Evolutionary conservation across 2,888 invertebrate genomes (phyloP).

Genomic region (Apeira syringaria): DNA sequence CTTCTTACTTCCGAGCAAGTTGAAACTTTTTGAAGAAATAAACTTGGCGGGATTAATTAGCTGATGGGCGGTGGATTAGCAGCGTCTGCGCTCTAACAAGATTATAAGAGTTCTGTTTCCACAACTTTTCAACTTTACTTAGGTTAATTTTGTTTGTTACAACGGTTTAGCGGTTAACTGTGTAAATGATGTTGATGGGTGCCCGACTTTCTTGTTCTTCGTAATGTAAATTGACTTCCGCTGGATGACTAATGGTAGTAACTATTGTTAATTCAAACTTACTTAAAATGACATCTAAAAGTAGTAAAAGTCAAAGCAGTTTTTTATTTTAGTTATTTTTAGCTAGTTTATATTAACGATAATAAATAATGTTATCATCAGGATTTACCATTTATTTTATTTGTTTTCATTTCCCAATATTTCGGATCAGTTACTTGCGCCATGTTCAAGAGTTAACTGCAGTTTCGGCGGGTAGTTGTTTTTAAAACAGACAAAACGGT

Average conservation of each 20-base stretch:
- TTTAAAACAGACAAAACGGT: too few relatives aligned
- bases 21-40: conserved; percentile 80
- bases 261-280: too few relatives aligned
- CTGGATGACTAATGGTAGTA: conserved; percentile 3
- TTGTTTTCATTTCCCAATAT: too few relatives aligned
- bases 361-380: too few relatives aligned
- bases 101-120: conserved; percentile 80
- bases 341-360: too few relatives aligned
- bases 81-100: conserved; percentile 77
- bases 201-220: conserved; percentile 19
- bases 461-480: too few relatives aligned
- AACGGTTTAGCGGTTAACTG: conserved; percentile 44
- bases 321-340: too few relatives aligned
- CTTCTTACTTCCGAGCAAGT: conserved; percentile 78
- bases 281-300: too few relatives aligned
- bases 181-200: conserved; percentile 32
- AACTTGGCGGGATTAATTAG: conserved; percentile 81
- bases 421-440: too few relatives aligned
- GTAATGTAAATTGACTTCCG: conserved; percentile 18
- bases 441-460: too few relatives aligned
- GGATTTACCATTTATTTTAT: too few relatives aligned
- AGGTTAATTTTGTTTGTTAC: conserved; percentile 74
- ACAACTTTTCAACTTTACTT: conserved; percentile 74
- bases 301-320: too few relatives aligned
- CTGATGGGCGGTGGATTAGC: conserved; percentile 79